These are phyloP conservation scores for Cardinalis cardinalis DNA, from an alignment of 2,113 vertebrate species.

Conservation along the genomic window DNA sequence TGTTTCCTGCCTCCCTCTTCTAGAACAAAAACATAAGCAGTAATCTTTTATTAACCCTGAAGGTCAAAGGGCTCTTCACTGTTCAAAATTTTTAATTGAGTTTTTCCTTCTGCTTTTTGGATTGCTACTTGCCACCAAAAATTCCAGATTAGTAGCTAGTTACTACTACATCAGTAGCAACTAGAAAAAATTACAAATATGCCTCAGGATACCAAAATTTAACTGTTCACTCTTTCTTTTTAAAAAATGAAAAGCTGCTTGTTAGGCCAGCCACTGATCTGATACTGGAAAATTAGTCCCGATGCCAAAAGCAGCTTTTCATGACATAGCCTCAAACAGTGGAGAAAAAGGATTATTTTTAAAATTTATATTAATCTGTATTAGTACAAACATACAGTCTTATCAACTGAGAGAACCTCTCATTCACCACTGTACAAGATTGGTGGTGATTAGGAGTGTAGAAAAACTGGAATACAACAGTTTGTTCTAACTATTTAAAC, in stretches of 20 bases:
- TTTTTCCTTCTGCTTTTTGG: not conserved
- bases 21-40: not conserved
- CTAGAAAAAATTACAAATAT: not conserved
- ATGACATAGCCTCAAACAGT: fast-evolving
- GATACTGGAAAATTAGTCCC: not conserved
- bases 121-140: not conserved
- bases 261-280: not conserved
- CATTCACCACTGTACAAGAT: not conserved
- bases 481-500: not conserved
- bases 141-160: not conserved
- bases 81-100: not conserved
- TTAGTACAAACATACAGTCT: not conserved
- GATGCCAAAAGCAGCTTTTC: not conserved
- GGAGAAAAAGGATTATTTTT: not conserved
- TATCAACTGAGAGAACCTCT: not conserved
- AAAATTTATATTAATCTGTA: not conserved
- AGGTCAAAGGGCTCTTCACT: not conserved
- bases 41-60: not conserved
- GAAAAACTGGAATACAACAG: not conserved
- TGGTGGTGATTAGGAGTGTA: not conserved
- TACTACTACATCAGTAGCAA: not conserved
- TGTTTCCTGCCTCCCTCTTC: not conserved
- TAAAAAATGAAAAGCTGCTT: not conserved
- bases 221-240: not conserved
- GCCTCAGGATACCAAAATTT: not conserved